Evolutionary conservation across 2,888 invertebrate genomes (phyloP).

Genomic region (Mechanitis messenoides): DNA sequence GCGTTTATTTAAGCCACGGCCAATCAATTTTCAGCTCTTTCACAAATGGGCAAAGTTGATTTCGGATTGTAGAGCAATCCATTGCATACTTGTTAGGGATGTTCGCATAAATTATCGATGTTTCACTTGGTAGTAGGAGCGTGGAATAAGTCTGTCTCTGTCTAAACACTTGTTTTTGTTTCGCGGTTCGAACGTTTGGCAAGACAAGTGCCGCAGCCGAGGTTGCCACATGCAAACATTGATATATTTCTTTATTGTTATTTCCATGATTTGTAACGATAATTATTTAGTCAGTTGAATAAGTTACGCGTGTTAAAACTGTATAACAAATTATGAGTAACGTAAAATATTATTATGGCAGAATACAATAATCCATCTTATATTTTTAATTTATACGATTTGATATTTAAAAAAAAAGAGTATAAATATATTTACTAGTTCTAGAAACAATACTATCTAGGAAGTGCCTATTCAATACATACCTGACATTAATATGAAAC

Average conservation of each 20-base stretch:
- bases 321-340: not conserved
- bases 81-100: constrained; percentile 73
- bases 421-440: not conserved
- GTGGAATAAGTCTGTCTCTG: constrained; percentile 56
- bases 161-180: constrained; percentile 71
- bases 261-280: constrained; percentile 5
- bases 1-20: constrained; percentile 45
- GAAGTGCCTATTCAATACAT: constrained; percentile 9
- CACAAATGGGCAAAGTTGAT: constrained; percentile 22
- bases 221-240: constrained; percentile 46
- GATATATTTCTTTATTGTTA: constrained; percentile 32
- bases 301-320: not conserved
- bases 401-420: too few species aligned
- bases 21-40: constrained; percentile 36
- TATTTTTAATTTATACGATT: too few species aligned
- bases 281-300: not conserved
- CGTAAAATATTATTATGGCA: not conserved
- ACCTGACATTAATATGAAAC: constrained; percentile 37
- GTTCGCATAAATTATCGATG: constrained; percentile 76
- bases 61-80: constrained; percentile 30
- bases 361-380: too few species aligned
- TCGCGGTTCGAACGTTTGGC: constrained; percentile 53
- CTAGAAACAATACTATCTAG: not conserved
- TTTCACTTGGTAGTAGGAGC: constrained; percentile 57
- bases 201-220: constrained; percentile 53